These are phyloP conservation scores for Dynastes maya DNA, from an alignment of 2,888 invertebrate species.

Conservation along the genomic window DNA sequence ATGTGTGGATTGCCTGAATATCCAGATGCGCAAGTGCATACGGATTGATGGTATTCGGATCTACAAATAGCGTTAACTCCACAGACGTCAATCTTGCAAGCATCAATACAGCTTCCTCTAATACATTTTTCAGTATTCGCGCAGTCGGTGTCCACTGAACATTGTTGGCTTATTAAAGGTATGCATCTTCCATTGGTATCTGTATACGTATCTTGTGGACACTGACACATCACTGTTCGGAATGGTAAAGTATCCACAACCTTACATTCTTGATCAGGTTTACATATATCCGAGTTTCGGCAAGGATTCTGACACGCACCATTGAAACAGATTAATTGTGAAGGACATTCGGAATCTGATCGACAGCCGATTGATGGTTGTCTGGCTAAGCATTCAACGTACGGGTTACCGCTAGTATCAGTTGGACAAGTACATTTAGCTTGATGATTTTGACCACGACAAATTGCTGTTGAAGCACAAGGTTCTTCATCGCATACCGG, in stretches of 20 bases:
- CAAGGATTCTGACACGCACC: conserved; percentile 86
- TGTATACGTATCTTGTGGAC: conserved; percentile 86
- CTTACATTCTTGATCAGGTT: conserved; percentile 83
- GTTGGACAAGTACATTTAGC: conserved; percentile 84
- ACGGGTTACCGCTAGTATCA: conserved; percentile 86
- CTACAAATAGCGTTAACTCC: conserved; percentile 89
- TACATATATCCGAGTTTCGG: conserved; percentile 80
- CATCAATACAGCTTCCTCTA: conserved; percentile 83
- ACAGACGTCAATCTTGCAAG: conserved; percentile 84
- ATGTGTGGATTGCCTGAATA: conserved; percentile 85
- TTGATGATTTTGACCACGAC: conserved; percentile 83
- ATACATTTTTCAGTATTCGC: conserved; percentile 80
- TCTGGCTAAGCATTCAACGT: conserved; percentile 75
- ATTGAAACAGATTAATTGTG: conserved; percentile 84
- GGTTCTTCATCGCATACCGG: conserved; percentile 87
- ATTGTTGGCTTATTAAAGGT: conserved; percentile 72
- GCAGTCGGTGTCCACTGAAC: conserved; percentile 84
- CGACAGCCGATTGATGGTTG: conserved; percentile 76
- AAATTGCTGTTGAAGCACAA: conserved; percentile 86
- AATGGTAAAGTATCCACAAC: conserved; percentile 86
- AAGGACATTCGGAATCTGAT: conserved; percentile 84
- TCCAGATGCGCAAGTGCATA: conserved; percentile 85
- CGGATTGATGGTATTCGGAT: conserved; percentile 82
- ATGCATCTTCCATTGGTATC: conserved; percentile 83
- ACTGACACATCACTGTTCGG: conserved; percentile 89